phyloP scores from a whole-genome alignment of 2,113 vertebrate species.

The Etheostoma cragini region DNA sequence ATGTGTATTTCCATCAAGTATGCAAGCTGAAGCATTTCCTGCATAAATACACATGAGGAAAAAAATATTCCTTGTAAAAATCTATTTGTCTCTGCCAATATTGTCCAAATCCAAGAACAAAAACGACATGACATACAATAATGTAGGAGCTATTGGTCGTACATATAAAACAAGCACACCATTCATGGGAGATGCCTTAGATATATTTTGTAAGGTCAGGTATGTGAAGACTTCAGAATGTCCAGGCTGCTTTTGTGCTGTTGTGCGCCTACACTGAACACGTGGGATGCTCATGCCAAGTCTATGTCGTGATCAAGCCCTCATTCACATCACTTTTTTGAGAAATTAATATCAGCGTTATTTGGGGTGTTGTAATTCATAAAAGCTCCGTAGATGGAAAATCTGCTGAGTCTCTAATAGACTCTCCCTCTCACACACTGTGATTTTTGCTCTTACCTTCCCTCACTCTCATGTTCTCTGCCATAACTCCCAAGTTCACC shows the following conservation, averaged over 20 bases:
- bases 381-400: not conserved
- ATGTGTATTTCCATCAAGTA: not conserved
- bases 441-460: conserved; percentile 13
- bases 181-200: conserved; percentile 16
- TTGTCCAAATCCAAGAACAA: not conserved
- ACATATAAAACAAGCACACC: not conserved
- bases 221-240: conserved; percentile 17
- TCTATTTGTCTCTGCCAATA: not conserved
- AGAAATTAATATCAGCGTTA: not conserved
- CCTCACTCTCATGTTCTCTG: conserved; percentile 14
- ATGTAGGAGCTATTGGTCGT: not conserved
- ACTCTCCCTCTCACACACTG: not conserved
- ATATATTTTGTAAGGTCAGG: conserved; percentile 33
- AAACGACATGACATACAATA: not conserved
- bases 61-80: not conserved
- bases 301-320: conserved; percentile 33
- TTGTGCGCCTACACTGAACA: conserved; percentile 49
- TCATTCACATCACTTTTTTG: not conserved
- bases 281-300: conserved; percentile 24
- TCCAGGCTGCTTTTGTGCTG: conserved; percentile 37
- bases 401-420: not conserved
- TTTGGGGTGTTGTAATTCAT: not conserved
- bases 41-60: not conserved
- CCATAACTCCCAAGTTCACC: conserved; percentile 16
- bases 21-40: not conserved